Percentiles rank a stretch among this genome's conserved stretches.
These are phyloP conservation scores for Zaprionus africanus DNA, from an alignment of 1,140 invertebrate species.

Conservation along the genomic window DNA sequence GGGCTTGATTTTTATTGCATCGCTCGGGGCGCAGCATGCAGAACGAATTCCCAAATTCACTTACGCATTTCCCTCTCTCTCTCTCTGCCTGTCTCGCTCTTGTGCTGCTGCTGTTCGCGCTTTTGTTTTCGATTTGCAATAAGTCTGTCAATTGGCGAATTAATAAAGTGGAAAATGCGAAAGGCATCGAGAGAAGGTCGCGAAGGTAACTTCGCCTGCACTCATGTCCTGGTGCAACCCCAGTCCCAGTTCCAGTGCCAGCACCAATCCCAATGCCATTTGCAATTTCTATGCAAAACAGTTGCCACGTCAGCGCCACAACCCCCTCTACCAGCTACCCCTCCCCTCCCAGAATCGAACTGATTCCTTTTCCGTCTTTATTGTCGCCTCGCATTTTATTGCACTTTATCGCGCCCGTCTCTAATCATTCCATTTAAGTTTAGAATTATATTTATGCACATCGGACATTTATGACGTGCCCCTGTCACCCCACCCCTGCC, in stretches of 20 bases:
- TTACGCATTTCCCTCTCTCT: constrained; percentile 25
- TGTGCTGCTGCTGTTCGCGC: constrained; percentile 61
- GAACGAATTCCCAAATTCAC: constrained; percentile 71
- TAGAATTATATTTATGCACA: constrained; percentile 76
- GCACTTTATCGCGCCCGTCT: constrained; percentile 75
- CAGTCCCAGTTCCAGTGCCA: not conserved
- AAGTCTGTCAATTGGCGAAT: constrained; percentile 84
- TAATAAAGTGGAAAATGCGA: constrained; percentile 84
- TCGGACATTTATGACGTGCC: constrained; percentile 67
- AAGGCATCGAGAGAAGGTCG: constrained; percentile 55
- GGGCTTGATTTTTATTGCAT: constrained; percentile 81
- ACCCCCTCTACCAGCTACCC: constrained; percentile 1
- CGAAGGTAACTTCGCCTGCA: constrained; percentile 12
- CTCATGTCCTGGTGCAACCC: not conserved
- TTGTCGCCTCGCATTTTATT: constrained; percentile 67
- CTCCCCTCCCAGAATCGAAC: constrained; percentile 42
- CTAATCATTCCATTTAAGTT: constrained; percentile 80
- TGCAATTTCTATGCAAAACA: constrained; percentile 52
- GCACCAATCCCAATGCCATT: not conserved
- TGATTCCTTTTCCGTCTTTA: constrained; percentile 44
- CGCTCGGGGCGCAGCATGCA: constrained; percentile 64
- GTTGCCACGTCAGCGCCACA: constrained; percentile 13
- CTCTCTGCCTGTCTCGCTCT: not conserved
- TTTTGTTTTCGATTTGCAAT: constrained; percentile 84
- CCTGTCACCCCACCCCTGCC: not conserved